Conservation (phyloP, 2,113 vertebrate genomes). For the Nibea coibor region DNA sequence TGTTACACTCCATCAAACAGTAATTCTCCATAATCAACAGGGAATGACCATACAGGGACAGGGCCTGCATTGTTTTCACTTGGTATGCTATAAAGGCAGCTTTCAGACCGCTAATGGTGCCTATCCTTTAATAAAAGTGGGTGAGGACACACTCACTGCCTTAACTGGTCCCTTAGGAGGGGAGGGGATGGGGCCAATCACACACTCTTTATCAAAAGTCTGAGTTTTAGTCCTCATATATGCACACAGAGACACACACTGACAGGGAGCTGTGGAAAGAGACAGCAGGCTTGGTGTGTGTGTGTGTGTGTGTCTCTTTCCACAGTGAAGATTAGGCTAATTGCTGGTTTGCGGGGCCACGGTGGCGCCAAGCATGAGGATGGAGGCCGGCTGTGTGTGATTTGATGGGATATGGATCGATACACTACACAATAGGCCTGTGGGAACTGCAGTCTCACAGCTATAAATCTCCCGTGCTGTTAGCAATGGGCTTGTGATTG, state of each 20-base stretch:
- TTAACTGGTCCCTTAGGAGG: conserved; percentile 61
- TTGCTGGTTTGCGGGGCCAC: conserved; percentile 78
- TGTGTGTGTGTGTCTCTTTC: conserved; percentile 44
- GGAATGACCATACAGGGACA: conserved; percentile 13
- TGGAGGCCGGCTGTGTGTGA: conserved; percentile 55
- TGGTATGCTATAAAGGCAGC: conserved; percentile 58
- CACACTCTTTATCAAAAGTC: conserved; percentile 59
- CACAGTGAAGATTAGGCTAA: conserved; percentile 82
- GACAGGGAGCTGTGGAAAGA: not conserved
- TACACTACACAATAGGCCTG: conserved; percentile 81
- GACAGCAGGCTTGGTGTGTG: too few species aligned
- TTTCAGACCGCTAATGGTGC: conserved; percentile 58
- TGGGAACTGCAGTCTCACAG: conserved; percentile 70
- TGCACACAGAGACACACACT: conserved; percentile 26
- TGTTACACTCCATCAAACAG: conserved; percentile 6
- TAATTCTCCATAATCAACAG: conserved; percentile 34
- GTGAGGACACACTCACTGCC: conserved; percentile 38
- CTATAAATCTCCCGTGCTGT: conserved; percentile 82
- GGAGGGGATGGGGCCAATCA: conserved; percentile 45
- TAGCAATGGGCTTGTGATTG: conserved; percentile 64
- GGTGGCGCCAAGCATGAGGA: conserved; percentile 69
- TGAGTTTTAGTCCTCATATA: conserved; percentile 45
- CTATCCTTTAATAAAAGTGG: conserved; percentile 59
- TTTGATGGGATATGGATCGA: conserved; percentile 81
- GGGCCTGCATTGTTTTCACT: conserved; percentile 41